Evolutionary conservation across 1,140 invertebrate species (phyloP), one percentile per base, ranked within the genome.

Genomic region (Nomia melanderi): DNA sequence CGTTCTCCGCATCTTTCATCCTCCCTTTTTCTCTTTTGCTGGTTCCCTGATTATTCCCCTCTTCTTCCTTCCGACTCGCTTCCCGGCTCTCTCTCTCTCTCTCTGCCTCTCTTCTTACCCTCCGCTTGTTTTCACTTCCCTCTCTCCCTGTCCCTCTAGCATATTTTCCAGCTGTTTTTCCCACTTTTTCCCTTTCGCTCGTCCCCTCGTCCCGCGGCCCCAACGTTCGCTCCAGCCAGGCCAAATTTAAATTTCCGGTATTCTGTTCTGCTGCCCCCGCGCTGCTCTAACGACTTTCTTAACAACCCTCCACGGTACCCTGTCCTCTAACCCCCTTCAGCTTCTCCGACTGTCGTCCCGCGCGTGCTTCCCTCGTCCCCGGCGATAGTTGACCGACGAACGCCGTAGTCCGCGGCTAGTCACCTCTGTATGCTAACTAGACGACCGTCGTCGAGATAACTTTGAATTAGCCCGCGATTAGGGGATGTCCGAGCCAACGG

Each of bases 181-280:
- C 12, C 36, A 1, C 8, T 39, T 8, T 12, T 39, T 39, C 36
- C 12, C 33, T 3, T 50, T 39, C 0, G 47, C 1, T 1, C 20
- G 1, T 50, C 8, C 4, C 20, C 6, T 6, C 5, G n/a, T n/a
- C n/a, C n/a, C n/a, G n/a, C n/a, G n/a, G n/a, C n/a, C n/a, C n/a
- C n/a, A n/a, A n/a, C n/a, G n/a, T n/a, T n/a, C n/a, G n/a, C n/a
- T 59, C 1, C 20, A 6, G 83, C 77, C 69, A 83, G 73, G 62
- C 78, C 78, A 83, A 88, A 90, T 89, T 88, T 84, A 89, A 90
- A 90, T 89, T 89, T 88, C 64, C 65, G 59, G 64, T 70, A 87
- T 86, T 86, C 80, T 60, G 70, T 77, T 66, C 57, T 69, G 29
- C 62, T 50, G 33, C 33, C 56, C 54, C 39, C 11, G 4, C 77